Base-by-base conservation (phyloP, 2,888 invertebrate species). In the Cotesia congregata region DNA sequence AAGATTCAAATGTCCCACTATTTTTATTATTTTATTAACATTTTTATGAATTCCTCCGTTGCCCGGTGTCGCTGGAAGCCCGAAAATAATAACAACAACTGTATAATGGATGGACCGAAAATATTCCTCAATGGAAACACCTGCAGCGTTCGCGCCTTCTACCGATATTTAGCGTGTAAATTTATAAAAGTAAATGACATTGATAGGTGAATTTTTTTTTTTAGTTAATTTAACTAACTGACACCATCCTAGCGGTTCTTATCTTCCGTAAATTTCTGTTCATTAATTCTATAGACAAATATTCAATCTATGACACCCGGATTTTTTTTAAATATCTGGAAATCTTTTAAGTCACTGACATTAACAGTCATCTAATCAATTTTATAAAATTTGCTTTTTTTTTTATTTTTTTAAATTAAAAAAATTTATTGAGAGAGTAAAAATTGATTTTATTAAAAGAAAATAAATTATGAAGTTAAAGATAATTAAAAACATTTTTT, bases 91-190 rank as follows among this genome's bases (percentile, higher is more conserved):
- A 30, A 30, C 30, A 30, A 30, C 30, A 30, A 30, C 30, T 30
- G 30, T 30, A 30, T 30, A 30, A 30, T 30, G 30, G 30, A 30
- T 30, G 30, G 30, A 30, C 30, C 30, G 30, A 30, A 38, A 65
- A 65, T 65, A 65, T 30, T 65, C 30, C 38, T 65, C 38, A 65
- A 65, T 65, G 15, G 20, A 65, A 30, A 7, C 65, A 65, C 65
- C 65, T 65, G 65, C 65, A 65, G 20, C 20, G 65, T 30, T 65
- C 38, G 38, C 65, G 65, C 65, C 65, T 65, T 38, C 65, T 65
- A 20, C 38, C 9, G 9, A 20, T 38, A 38, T 30, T 12, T 65
- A 38, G 30, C 38, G 65, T 12, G 30, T 65, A 30, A 20, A 65
- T 65, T 65, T 65, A 30, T 30, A 12, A 50, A 50, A 12, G 50